Evolutionary conservation across 2,797 vertebrate species (phyloP), one percentile per base, ranked within the genome.

Genomic region (Urocyon cinereoargenteus): DNA sequence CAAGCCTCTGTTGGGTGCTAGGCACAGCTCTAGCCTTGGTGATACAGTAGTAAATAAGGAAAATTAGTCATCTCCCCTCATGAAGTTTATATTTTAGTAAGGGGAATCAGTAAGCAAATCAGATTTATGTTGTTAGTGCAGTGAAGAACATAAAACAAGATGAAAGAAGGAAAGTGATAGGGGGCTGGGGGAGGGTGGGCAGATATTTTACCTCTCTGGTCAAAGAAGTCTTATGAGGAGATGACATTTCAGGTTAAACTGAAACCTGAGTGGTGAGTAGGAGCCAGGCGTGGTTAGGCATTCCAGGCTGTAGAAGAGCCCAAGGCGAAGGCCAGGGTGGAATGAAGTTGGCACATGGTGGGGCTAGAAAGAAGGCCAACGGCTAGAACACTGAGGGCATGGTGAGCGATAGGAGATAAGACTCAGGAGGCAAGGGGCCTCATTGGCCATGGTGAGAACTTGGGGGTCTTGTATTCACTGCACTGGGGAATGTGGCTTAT

Each of bases 241-340:
- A 70, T 90, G 93, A 64, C 88, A 36, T 90, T 93, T 91, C 75
- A 75, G 70, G 28, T 68, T 57, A 59, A 79, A 49, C 88, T 84
- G 64, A 79, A 94, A 85, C 85, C 64, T 68, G 84, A 70, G 81
- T 40, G 70, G 40, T 21, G 1, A 79, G 24, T 36, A 53, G 64
- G 62, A 78, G 45, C 88, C 89, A 68, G 86, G 15, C 7, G 1
- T 4, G 34, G 86, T 5, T 49, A 36, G 72, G 28, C 21, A 4
- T 72, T 86, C 66, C 64, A 62, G 57, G 66, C 1, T 0, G 12
- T 31, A 26, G 70, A 91, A 61, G 81, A 75, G 66, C 40, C 66
- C 1, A 1, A 73, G 59, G 89, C 82, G 26, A 18, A 51, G 81
- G 89, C 73, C 31, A 11, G 2, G 21, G 68, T 62, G 8, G 15